Percentiles rank a stretch among this genome's conserved stretches.
phyloP scores from a whole-genome alignment of 2,888 invertebrate genomes.

The Nemapogon koenigi region DNA sequence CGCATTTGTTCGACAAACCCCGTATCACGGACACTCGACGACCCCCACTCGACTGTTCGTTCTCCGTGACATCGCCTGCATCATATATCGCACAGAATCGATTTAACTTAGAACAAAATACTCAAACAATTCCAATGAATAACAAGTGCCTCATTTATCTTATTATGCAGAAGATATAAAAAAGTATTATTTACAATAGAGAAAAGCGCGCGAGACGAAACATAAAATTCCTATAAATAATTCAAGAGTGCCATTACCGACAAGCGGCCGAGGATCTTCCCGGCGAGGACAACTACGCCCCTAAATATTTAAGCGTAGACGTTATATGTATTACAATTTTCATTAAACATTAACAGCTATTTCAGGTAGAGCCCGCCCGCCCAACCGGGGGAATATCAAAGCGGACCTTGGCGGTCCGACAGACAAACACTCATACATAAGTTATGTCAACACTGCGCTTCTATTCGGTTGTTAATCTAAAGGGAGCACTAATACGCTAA shows the following conservation, averaged over 20 bases:
- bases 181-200: constrained; percentile 10
- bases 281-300: constrained; percentile 41
- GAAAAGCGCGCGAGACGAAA: constrained; percentile 27
- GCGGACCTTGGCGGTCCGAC: constrained; percentile 24
- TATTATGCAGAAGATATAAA: constrained; percentile 5
- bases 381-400: constrained; percentile 10
- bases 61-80: constrained; percentile 12
- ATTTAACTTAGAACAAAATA: constrained; percentile 5
- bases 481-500: constrained; percentile 37
- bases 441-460: constrained; percentile 32
- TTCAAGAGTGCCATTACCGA: constrained; percentile 49
- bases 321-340: constrained; percentile 64
- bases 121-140: not conserved
- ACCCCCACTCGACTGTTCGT: constrained; percentile 16
- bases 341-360: constrained; percentile 54
- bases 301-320: constrained; percentile 53
- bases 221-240: constrained; percentile 58
- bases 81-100: not conserved
- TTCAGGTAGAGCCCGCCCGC: constrained; percentile 28
- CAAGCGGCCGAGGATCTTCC: constrained; percentile 27
- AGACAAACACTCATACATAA: constrained; percentile 39
- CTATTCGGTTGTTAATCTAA: constrained; percentile 38
- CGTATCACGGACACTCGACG: constrained; percentile 20
- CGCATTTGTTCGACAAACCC: constrained; percentile 54
- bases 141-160: constrained; percentile 8